Percentiles rank a stretch among this genome's conserved stretches.
phyloP scores from a whole-genome alignment of 2,797 vertebrate genomes.

The Dicrostonyx torquatus region DNA sequence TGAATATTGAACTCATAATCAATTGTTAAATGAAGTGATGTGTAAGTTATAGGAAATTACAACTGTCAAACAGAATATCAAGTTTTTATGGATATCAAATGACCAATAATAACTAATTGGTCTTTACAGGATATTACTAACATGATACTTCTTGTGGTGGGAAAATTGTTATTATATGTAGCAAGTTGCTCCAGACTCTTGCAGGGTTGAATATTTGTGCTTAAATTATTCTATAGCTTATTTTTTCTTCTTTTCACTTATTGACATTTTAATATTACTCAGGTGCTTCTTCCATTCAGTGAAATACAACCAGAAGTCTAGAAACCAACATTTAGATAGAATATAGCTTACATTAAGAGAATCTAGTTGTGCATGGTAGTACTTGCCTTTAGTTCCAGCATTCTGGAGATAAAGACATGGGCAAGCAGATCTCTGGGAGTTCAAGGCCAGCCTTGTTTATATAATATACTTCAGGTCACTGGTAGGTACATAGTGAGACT shows the following conservation, averaged over 20 bases:
- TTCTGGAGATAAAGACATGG: background rate
- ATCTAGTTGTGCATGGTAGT: background rate
- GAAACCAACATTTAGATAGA: background rate
- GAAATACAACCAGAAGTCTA: background rate
- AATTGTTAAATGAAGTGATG: background rate
- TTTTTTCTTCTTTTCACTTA: background rate
- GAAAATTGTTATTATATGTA: background rate
- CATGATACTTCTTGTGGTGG: background rate
- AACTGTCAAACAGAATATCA: background rate
- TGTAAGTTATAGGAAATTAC: background rate
- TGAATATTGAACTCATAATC: background rate
- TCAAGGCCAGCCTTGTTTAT: background rate
- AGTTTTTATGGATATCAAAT: background rate
- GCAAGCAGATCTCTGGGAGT: background rate
- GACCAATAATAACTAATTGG: background rate
- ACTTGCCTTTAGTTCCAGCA: background rate
- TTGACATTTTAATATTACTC: background rate
- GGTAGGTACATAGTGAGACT: background rate
- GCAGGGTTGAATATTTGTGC: background rate
- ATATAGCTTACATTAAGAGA: background rate
- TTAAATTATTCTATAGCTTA: background rate
- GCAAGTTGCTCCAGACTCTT: background rate
- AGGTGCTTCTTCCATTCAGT: background rate
- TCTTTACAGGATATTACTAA: background rate
- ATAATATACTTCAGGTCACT: background rate